Base-by-base conservation (phyloP, 2,797 vertebrate species). In the Tiaroga cobitis region DNA sequence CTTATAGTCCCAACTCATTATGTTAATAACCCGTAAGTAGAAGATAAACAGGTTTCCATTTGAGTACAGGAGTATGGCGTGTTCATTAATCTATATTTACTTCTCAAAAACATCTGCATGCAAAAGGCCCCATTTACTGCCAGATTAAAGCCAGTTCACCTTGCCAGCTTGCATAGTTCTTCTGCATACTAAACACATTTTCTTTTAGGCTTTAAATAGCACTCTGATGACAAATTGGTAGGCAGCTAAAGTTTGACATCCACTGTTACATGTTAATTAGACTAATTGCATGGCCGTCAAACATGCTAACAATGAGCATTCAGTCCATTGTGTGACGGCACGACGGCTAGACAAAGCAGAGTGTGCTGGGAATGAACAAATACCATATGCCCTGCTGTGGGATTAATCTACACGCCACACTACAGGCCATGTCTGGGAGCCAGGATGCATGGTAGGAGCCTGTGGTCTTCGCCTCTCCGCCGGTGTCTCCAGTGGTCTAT, bases 401-500 rank as follows among this genome's bases (percentile, higher is more conserved):
- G 77, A 83, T 81, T 54, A 72, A 67, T 78, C 63, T 43, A 77
- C 72, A 68, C 70, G 24, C 77, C 63, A 69, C 56, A 86, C 88
- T 88, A 84, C 78, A 87, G 86, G 81, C 84, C 83, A 37, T 73
- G 90, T 68, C 79, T 88, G 77, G 49, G 41, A 81, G 82, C 82
- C 87, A 79, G 84, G 88, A 89, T 91, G 88, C 89, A 89, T 93
- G 92, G 92, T 91, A 91, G 91, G 91, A 92, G 92, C 93, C 91
- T 94, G 95, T 93, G 95, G 95, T 94, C 85, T 51, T 89, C 41
- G 89, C 86, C 92, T 88, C 89, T 87, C 90, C 91, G 88, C 91
- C 90, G 72, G 79, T 89, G 93, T 94, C 94, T 94, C 94, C 92
- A 90, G 83, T 86, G 85, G 89, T 92, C 88, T 89, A 87, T 85